phyloP scores from a whole-genome alignment of 2,113 vertebrate species.

The Cervus canadensis region DNA sequence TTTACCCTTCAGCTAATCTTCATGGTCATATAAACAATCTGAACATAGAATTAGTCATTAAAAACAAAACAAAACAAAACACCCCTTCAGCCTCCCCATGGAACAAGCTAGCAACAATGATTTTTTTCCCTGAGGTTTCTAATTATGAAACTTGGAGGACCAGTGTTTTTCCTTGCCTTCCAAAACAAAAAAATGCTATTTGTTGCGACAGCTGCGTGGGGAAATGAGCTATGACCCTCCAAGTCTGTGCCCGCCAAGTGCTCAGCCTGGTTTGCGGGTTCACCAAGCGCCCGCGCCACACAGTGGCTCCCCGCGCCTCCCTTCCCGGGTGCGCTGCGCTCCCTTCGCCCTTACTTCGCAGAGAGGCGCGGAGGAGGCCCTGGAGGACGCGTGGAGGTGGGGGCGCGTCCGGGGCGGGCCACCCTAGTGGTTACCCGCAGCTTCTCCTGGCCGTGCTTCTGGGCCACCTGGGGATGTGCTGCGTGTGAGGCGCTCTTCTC shows the following conservation, averaged over 20 bases:
- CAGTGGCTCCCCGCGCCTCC: not conserved
- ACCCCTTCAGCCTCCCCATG: not conserved
- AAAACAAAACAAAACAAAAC: not conserved
- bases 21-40: not conserved
- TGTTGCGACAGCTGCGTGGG: not conserved
- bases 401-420: not conserved
- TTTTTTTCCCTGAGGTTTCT: not conserved
- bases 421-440: not conserved
- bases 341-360: not conserved
- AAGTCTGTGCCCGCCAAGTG: not conserved
- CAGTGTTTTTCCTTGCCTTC: not conserved
- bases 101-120: not conserved
- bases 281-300: not conserved
- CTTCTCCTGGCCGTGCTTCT: not conserved
- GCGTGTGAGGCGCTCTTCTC: not conserved
- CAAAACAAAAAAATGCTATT: not conserved
- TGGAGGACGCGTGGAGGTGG: not conserved
- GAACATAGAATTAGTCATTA: not conserved
- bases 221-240: not conserved
- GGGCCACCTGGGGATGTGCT: too few relatives aligned
- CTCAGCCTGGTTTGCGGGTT: not conserved
- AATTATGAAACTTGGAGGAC: not conserved
- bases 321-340: not conserved
- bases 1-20: not conserved
- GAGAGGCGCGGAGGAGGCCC: not conserved